phyloP scores from a whole-genome alignment of 2,888 invertebrate genomes.

The Macrophya annulata region DNA sequence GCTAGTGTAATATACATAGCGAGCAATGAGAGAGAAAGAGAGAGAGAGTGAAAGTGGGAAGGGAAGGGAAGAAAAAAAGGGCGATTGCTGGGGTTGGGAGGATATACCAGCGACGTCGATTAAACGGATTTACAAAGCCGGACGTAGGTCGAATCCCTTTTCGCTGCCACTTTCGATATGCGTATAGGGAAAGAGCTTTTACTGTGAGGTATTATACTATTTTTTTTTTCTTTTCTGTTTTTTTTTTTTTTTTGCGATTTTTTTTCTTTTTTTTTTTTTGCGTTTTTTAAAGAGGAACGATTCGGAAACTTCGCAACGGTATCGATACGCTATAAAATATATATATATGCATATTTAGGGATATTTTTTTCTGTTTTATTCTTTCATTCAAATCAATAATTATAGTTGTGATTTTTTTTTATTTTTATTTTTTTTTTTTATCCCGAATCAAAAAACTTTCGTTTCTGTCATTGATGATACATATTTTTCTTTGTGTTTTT shows the following conservation, averaged over 20 bases:
- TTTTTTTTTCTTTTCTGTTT: too few species aligned
- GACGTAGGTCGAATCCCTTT: slow-evolving; percentile 32
- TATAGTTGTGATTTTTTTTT: too few species aligned
- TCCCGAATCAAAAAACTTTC: too few species aligned
- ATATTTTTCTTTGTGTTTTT: too few species aligned
- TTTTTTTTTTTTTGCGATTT: background rate
- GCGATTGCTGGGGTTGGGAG: background rate
- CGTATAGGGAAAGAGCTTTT: background rate
- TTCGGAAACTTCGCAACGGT: background rate
- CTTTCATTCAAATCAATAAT: too few species aligned
- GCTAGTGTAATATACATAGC: background rate
- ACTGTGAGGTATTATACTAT: slow-evolving; percentile 6
- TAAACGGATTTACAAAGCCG: slow-evolving; percentile 45
- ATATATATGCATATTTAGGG: too few species aligned
- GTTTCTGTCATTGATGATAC: too few species aligned
- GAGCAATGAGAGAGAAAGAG: background rate
- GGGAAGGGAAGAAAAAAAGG: background rate
- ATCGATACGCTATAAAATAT: too few species aligned
- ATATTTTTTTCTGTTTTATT: too few species aligned
- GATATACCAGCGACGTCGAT: slow-evolving; percentile 41
- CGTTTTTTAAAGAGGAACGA: slow-evolving; percentile 15
- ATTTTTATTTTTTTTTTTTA: too few species aligned
- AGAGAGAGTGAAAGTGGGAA: background rate
- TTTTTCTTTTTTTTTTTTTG: background rate
- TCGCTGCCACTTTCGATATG: slow-evolving; percentile 39